phyloP scores from a whole-genome alignment of 2,113 vertebrate genomes.

The Chrysochloris asiatica region DNA sequence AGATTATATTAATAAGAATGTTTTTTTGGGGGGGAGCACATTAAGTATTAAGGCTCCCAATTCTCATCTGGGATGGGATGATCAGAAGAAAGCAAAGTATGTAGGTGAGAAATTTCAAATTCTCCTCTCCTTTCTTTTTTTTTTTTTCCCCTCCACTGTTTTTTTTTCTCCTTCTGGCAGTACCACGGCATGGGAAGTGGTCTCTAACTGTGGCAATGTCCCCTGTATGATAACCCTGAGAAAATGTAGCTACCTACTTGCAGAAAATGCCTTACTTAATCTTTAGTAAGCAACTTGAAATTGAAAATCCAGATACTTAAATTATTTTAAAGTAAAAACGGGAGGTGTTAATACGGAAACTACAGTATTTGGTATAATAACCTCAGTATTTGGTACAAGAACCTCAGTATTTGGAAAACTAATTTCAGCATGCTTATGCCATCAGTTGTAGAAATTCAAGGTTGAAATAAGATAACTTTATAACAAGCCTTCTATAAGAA shows the following conservation, averaged over 20 bases:
- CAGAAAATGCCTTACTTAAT: not conserved
- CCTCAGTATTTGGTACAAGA: too few species aligned
- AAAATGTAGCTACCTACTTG: not conserved
- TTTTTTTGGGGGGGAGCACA: constrained; percentile 14
- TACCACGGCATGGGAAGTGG: not conserved
- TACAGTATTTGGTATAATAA: not conserved
- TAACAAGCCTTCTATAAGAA: not conserved
- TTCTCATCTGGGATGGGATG: not conserved
- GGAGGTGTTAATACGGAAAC: not conserved
- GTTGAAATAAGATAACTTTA: not conserved
- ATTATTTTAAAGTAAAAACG: not conserved
- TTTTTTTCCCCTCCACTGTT: not conserved
- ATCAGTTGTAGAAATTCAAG: not conserved
- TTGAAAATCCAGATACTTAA: not conserved
- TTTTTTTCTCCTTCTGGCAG: not conserved
- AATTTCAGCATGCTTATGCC: not conserved
- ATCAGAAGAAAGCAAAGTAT: not conserved
- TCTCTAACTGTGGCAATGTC: not conserved
- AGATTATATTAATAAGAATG: not conserved
- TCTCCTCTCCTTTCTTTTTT: not conserved
- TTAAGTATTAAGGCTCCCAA: not conserved
- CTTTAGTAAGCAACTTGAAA: not conserved
- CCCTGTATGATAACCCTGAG: not conserved
- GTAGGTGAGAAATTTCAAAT: not conserved
- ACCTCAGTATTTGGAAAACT: not conserved